Evolutionary conservation across 2,888 invertebrate species (phyloP).

Genomic region (Trichopria drosophilae): DNA sequence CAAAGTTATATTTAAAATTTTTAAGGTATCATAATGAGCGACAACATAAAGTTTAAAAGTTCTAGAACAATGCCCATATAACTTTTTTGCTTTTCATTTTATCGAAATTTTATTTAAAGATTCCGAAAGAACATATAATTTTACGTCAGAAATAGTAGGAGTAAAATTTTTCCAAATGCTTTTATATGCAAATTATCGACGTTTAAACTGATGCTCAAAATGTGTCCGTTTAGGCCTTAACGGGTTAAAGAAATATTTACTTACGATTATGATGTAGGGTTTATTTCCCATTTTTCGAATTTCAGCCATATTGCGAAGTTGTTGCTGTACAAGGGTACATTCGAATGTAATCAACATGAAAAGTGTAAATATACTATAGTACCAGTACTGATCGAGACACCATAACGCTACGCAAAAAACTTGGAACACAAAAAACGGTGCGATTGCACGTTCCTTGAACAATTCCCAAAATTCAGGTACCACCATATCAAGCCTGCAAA

Average conservation of each 20-base stretch:
- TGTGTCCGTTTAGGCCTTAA: no score
- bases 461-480: constrained; percentile 96
- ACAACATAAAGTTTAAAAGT: no score
- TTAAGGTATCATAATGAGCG: no score
- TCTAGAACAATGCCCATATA: no score
- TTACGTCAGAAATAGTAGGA: no score
- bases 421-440: constrained; percentile 99
- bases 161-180: no score
- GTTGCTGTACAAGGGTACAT: constrained; percentile 97
- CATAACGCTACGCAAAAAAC: constrained; percentile 98
- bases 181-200: no score
- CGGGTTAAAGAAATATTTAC: constrained; percentile 8
- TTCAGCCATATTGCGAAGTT: constrained; percentile 96
- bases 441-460: constrained; percentile 96
- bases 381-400: constrained; percentile 99
- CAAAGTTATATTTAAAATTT: no score
- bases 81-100: no score
- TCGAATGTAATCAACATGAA: constrained; percentile 96
- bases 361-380: constrained; percentile 94
- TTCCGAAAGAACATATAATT: no score
- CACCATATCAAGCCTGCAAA: constrained; percentile 71
- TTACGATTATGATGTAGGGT: constrained; percentile 80
- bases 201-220: no score
- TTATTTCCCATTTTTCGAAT: constrained; percentile 99
- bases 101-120: no score